Conservation (phyloP, 2,113 vertebrate species). For the Podilymbus podiceps region DNA sequence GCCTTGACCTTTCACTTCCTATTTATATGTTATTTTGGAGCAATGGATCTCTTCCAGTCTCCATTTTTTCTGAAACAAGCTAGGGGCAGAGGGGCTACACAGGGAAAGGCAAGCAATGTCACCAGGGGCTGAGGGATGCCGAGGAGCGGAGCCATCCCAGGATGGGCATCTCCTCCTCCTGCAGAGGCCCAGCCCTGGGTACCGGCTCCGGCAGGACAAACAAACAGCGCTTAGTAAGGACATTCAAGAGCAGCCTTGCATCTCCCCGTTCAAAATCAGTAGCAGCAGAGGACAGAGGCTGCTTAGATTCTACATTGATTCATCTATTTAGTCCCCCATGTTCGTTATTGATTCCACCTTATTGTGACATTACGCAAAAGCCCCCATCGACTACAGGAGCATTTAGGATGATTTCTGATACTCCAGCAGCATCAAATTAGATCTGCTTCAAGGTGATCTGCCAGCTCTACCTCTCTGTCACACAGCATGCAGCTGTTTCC, state of each 20-base stretch:
- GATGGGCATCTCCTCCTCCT: not conserved
- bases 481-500: not conserved
- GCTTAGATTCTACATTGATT: not conserved
- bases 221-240: not conserved
- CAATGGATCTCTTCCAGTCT: not conserved
- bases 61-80: not conserved
- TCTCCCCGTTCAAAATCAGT: not conserved
- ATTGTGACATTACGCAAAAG: not conserved
- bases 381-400: not conserved
- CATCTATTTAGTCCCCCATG: not conserved
- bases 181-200: not conserved
- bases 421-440: not conserved
- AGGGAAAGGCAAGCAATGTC: not conserved
- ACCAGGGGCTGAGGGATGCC: not conserved
- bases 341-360: not conserved
- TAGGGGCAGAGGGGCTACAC: not conserved
- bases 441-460: slow-evolving; percentile 15
- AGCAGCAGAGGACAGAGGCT: not conserved
- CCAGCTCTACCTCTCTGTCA: not conserved
- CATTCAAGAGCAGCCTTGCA: not conserved
- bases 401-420: not conserved
- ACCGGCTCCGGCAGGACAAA: not conserved
- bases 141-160: not conserved
- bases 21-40: not conserved
- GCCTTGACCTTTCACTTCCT: not conserved